Evolutionary conservation across 2,797 vertebrate genomes (phyloP).

Genomic region (Gadopsis marmoratus): DNA sequence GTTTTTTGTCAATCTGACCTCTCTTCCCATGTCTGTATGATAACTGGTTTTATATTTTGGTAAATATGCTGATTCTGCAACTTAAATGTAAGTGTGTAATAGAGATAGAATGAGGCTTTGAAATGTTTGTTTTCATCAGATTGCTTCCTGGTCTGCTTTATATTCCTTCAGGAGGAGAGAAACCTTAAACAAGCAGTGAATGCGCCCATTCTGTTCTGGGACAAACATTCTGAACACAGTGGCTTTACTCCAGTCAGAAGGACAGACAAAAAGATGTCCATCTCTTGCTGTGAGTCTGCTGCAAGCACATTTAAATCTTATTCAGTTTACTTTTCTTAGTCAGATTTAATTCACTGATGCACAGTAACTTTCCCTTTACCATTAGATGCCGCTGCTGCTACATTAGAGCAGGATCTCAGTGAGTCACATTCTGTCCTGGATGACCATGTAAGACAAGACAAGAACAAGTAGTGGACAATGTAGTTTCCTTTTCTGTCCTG

Average conservation of each 20-base stretch:
- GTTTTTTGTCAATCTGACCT: background rate
- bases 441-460: constrained; percentile 37
- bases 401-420: background rate
- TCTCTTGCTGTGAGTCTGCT: constrained; percentile 32
- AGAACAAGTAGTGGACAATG: background rate
- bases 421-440: constrained; percentile 20
- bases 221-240: background rate
- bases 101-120: background rate
- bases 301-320: background rate
- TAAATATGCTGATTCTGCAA: background rate
- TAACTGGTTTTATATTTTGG: background rate
- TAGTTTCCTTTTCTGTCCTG: background rate
- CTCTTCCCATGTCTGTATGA: background rate
- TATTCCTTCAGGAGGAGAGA: constrained; percentile 2
- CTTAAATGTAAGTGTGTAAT: background rate
- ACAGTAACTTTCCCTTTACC: constrained; percentile 3
- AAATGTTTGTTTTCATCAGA: background rate
- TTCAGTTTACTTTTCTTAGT: background rate
- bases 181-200: background rate
- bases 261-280: constrained; percentile 32
- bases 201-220: background rate
- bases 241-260: background rate
- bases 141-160: background rate
- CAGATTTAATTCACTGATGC: background rate
- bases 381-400: constrained; percentile 14